A percentile compares a stretch with the other conserved stretches of the same genome.
Conservation (phyloP, 2,113 vertebrate species). For the Tupaia tana region DNA sequence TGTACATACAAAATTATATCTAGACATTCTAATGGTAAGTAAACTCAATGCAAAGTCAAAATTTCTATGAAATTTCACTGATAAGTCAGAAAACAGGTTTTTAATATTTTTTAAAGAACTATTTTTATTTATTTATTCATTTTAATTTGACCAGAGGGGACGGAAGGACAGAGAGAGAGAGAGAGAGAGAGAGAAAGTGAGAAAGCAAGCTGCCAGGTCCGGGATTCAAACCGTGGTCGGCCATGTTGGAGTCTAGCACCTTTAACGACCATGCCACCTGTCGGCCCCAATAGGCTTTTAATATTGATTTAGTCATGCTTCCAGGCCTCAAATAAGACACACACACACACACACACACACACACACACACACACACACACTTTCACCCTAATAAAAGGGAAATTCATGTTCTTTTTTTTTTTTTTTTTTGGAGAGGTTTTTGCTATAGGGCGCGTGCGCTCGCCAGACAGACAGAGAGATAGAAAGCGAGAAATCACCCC, state of each 20-base stretch:
- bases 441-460: too few species aligned
- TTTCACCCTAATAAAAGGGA: not conserved
- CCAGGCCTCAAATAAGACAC: not conserved
- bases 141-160: too few species aligned
- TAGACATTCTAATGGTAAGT: not conserved
- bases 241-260: too few species aligned
- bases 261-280: too few species aligned
- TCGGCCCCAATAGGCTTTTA: not conserved
- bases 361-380: not conserved
- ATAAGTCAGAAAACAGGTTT: not conserved
- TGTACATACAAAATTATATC: not conserved
- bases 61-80: not conserved
- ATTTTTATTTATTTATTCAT: too few species aligned
- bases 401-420: not conserved
- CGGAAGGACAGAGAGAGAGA: too few species aligned
- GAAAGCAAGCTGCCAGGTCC: too few species aligned
- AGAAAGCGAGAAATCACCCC: too few species aligned
- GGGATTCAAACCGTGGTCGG: too few species aligned
- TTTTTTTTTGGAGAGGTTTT: too few species aligned
- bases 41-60: not conserved
- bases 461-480: too few species aligned
- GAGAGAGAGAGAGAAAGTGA: too few species aligned
- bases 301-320: not conserved
- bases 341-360: not conserved
- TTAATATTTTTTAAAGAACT: not conserved